A percentile compares a stretch with the other conserved stretches of the same genome.
Conservation (phyloP, 1,140 invertebrate species). For the Drosophila lini region DNA sequence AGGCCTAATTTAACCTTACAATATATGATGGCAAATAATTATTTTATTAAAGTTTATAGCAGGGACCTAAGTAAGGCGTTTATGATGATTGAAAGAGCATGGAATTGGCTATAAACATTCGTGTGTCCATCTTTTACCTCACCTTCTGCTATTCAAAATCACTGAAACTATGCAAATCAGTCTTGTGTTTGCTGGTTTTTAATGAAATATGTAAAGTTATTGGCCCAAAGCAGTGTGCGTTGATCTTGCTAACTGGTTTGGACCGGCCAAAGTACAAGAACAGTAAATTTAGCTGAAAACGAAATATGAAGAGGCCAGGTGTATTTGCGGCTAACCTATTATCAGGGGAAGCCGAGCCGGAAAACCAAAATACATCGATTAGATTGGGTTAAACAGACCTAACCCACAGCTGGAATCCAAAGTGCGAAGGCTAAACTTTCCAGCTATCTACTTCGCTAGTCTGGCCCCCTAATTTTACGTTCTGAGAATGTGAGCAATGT, state of each 20-base stretch:
- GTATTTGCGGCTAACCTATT: slow-evolving; percentile 29
- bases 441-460: not conserved
- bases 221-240: slow-evolving; percentile 3
- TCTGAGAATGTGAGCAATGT: slow-evolving; percentile 25
- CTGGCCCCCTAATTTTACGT: slow-evolving; percentile 1
- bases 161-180: slow-evolving; percentile 37
- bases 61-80: slow-evolving; percentile 5
- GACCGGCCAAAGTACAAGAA: slow-evolving; percentile 36
- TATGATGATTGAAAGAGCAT: not conserved
- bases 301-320: slow-evolving; percentile 25
- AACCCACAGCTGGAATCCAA: slow-evolving; percentile 17
- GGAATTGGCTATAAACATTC: not conserved
- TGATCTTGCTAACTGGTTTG: slow-evolving; percentile 31
- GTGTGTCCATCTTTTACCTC: slow-evolving; percentile 7
- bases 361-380: slow-evolving; percentile 26
- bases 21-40: not conserved
- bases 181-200: slow-evolving; percentile 10
- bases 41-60: not conserved
- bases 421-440: slow-evolving; percentile 42
- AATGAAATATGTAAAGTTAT: slow-evolving; percentile 29
- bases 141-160: slow-evolving; percentile 10
- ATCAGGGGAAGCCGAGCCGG: slow-evolving; percentile 6
- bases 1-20: not conserved
- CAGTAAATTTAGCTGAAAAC: slow-evolving; percentile 21
- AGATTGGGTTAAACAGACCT: slow-evolving; percentile 22